Evolutionary conservation across 2,113 vertebrate genomes (phyloP).

Genomic region (Felis chaus): DNA sequence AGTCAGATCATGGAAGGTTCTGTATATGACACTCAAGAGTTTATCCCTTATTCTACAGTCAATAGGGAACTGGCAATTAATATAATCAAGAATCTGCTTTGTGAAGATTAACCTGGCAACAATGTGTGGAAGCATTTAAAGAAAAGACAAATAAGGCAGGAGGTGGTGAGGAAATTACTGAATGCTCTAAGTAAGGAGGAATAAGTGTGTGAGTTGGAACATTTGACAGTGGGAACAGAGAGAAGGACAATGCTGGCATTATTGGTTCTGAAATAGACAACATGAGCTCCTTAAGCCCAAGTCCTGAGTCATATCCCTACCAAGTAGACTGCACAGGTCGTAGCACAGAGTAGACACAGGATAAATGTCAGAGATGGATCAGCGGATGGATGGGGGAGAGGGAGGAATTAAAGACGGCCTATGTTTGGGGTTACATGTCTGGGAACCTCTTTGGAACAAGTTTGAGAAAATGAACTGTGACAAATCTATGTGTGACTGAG

Average conservation of each 20-base stretch:
- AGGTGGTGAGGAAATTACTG: background rate
- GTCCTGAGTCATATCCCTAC: background rate
- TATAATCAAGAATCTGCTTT: background rate
- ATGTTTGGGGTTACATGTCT: background rate
- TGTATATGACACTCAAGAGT: background rate
- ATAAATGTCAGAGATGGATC: background rate
- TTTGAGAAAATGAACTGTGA: background rate
- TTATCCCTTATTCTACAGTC: background rate
- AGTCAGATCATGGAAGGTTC: background rate
- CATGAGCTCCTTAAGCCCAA: background rate
- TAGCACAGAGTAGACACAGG: background rate
- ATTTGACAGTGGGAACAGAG: background rate
- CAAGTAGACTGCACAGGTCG: background rate
- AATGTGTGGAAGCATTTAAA: background rate
- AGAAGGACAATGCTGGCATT: background rate
- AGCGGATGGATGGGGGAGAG: background rate
- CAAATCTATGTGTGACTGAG: background rate
- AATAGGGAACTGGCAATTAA: background rate
- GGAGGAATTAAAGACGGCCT: background rate
- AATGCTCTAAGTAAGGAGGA: background rate
- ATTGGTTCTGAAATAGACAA: background rate
- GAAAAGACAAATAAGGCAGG: background rate
- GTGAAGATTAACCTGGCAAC: constrained; percentile 1
- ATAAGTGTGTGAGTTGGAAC: background rate
- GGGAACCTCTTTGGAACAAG: background rate